A percentile compares a stretch with the other conserved stretches of the same genome.
Evolutionary conservation across 2,888 invertebrate genomes (phyloP).

Genomic region (Ethmia dodecea): DNA sequence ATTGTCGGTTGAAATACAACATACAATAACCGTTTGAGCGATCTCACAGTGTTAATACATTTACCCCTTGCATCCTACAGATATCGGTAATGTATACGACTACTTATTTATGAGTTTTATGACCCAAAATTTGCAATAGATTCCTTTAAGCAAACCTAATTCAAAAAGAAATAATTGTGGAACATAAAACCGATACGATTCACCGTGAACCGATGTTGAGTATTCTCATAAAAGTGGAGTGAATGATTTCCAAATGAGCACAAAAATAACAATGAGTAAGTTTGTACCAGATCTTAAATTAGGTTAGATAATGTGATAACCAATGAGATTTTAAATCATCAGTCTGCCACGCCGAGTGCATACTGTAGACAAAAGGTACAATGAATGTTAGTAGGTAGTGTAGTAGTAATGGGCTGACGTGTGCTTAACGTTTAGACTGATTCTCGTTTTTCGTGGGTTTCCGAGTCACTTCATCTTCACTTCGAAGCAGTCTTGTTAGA

Average conservation of each 20-base stretch:
- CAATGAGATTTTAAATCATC: slow-evolving; percentile 71
- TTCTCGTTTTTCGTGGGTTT: slow-evolving; percentile 38
- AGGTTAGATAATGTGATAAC: slow-evolving; percentile 74
- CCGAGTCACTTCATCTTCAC: slow-evolving; percentile 23
- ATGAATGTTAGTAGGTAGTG: slow-evolving; percentile 61
- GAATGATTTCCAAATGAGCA: slow-evolving; percentile 56
- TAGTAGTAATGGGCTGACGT: slow-evolving; percentile 51
- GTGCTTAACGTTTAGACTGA: slow-evolving; percentile 58
- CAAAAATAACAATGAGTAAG: slow-evolving; percentile 66
- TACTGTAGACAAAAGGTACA: slow-evolving; percentile 66
- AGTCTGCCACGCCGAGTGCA: slow-evolving; percentile 47
- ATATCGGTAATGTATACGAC: too few species aligned
- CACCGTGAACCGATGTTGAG: too few species aligned
- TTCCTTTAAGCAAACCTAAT: too few species aligned
- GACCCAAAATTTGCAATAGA: too few species aligned
- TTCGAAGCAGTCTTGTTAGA: slow-evolving; percentile 44
- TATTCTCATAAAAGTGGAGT: slow-evolving; percentile 27
- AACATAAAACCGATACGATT: too few species aligned
- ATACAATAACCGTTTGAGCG: too few species aligned
- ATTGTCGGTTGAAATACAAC: too few species aligned
- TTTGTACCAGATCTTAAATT: slow-evolving; percentile 70
- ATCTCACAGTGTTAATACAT: too few species aligned
- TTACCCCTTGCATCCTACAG: not conserved
- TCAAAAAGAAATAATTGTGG: too few species aligned
- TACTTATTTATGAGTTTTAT: too few species aligned